phyloP scores from a whole-genome alignment of 2,888 invertebrate genomes.

The Melangyna quadrimaculata region DNA sequence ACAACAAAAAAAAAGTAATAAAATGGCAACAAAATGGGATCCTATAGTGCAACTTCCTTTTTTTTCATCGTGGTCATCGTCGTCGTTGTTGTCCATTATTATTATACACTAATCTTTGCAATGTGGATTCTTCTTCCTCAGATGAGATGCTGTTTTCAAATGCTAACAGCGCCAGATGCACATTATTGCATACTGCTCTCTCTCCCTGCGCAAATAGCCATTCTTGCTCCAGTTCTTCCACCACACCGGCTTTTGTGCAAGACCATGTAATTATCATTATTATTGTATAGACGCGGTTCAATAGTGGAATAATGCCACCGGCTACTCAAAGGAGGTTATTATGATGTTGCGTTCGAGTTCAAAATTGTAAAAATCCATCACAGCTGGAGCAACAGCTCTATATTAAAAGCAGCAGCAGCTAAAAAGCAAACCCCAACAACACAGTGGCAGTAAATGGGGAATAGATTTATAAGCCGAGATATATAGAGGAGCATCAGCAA shows the following conservation, averaged over 20 bases:
- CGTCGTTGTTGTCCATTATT: slow-evolving; percentile 28
- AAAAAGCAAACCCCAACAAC: not conserved
- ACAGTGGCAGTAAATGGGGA: slow-evolving; percentile 65
- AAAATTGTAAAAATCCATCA: slow-evolving; percentile 68
- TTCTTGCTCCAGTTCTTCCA: slow-evolving; percentile 64
- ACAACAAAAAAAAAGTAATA: not conserved
- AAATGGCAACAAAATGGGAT: not conserved
- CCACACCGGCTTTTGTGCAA: not conserved
- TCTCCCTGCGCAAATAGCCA: not conserved
- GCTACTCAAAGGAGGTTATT: slow-evolving; percentile 70
- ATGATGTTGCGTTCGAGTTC: slow-evolving; percentile 67
- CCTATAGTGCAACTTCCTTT: slow-evolving; percentile 51
- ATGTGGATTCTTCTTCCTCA: slow-evolving; percentile 48
- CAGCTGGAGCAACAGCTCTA: slow-evolving; percentile 17
- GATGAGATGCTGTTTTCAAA: slow-evolving; percentile 23
- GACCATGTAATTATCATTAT: slow-evolving; percentile 67
- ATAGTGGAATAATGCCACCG: slow-evolving; percentile 70
- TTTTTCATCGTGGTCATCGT: slow-evolving; percentile 19
- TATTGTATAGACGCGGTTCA: slow-evolving; percentile 69
- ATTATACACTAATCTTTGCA: slow-evolving; percentile 59
- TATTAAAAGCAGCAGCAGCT: not conserved
- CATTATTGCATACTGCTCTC: not conserved
- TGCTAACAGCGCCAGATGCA: slow-evolving; percentile 25
- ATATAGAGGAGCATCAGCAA: not conserved
- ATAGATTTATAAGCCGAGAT: slow-evolving; percentile 63